Conservation (phyloP, 2,888 invertebrate species). For the Tetranychus truncatus region DNA sequence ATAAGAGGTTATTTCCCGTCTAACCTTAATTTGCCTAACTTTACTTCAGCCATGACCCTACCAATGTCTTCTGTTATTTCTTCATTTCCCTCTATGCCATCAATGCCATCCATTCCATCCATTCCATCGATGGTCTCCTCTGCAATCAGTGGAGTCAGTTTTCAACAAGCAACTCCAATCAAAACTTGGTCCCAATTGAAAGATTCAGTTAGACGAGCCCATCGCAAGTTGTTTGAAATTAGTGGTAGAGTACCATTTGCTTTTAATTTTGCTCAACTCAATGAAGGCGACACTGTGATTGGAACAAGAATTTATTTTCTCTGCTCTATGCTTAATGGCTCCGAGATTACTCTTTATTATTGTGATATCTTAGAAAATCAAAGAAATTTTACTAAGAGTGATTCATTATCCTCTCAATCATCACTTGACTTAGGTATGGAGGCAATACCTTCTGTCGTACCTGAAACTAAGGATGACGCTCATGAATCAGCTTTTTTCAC, state of each 20-base stretch:
- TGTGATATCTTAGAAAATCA: constrained; percentile 17
- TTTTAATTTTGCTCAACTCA: background rate
- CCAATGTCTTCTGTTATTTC: constrained; percentile 16
- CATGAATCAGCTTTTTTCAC: background rate
- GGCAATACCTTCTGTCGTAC: background rate
- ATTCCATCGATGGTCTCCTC: constrained; percentile 15
- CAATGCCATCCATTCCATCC: constrained; percentile 20
- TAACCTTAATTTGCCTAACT: constrained; percentile 2
- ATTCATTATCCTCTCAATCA: background rate
- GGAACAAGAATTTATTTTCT: constrained; percentile 20
- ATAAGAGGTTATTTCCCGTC: constrained; percentile 13
- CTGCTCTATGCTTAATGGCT: constrained; percentile 10
- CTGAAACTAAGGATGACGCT: background rate
- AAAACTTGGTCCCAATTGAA: constrained; percentile 21
- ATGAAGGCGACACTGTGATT: constrained; percentile 4
- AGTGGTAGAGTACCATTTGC: background rate
- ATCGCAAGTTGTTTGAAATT: constrained; percentile 17
- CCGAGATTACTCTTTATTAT: constrained; percentile 19
- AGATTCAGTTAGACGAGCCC: constrained; percentile 16
- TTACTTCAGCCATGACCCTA: constrained; percentile 16
- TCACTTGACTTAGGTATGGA: background rate
- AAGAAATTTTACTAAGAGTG: background rate
- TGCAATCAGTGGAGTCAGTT: background rate
- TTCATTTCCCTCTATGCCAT: constrained; percentile 19
- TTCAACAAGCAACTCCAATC: constrained; percentile 2